Percentiles rank a stretch among this genome's conserved stretches.
Conservation (phyloP, 2,888 invertebrate genomes). For the Luffia ferchaultella region DNA sequence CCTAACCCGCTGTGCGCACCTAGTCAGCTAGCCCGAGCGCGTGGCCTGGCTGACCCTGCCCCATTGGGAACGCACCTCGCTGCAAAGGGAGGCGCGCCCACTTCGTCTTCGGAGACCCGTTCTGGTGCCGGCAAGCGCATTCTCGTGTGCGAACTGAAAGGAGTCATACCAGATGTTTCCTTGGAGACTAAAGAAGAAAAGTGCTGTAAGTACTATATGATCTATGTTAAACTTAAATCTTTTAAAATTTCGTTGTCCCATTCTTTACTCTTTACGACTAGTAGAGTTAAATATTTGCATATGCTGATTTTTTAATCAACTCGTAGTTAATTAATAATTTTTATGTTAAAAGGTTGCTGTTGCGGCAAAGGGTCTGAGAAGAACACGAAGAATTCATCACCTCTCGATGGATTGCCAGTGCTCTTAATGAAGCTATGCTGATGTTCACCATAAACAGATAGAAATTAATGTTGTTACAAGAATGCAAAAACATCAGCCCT, state of each 20-base stretch:
- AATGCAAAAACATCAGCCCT: too few relatives aligned
- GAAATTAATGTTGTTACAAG: too few relatives aligned
- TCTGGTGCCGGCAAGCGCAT: conserved; percentile 36
- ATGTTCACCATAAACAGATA: too few relatives aligned
- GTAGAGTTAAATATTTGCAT: not conserved
- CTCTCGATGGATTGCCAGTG: conserved; percentile 33
- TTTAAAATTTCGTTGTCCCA: not conserved
- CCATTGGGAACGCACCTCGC: conserved; percentile 36
- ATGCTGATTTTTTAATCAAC: not conserved
- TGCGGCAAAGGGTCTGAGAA: not conserved
- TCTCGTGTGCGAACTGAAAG: conserved; percentile 54
- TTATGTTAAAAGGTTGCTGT: not conserved
- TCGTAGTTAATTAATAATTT: not conserved
- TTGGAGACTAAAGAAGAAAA: conserved; percentile 27
- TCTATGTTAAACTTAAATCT: not conserved
- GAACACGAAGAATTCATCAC: conserved; percentile 13
- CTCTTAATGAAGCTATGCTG: conserved; percentile 53
- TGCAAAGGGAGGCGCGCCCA: conserved; percentile 23
- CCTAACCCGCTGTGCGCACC: conserved; percentile 66
- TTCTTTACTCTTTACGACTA: not conserved
- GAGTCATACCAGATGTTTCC: conserved; percentile 32
- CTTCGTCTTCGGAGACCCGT: conserved; percentile 20
- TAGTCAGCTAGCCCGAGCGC: conserved; percentile 53
- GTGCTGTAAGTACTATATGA: conserved; percentile 39
- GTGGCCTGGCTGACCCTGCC: conserved; percentile 44